A percentile compares a stretch with the other conserved stretches of the same genome.
Conservation (phyloP, 2,797 vertebrate species). For the Lithobates sylvaticus region DNA sequence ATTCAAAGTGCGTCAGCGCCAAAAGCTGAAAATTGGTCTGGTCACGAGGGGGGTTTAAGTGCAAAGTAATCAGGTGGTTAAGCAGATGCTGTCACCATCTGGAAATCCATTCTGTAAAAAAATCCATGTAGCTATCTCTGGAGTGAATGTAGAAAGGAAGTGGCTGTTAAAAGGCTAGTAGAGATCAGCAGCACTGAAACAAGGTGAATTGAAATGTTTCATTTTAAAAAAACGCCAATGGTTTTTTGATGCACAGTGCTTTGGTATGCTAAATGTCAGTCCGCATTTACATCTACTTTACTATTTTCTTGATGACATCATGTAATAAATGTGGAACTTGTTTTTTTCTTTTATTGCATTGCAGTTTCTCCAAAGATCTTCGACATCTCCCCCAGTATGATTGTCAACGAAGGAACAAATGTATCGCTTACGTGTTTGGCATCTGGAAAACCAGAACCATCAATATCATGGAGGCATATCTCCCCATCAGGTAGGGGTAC, state of each 20-base stretch:
- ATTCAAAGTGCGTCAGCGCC: too few relatives aligned
- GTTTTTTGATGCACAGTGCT: too few relatives aligned
- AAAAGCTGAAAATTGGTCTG: too few relatives aligned
- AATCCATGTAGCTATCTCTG: too few relatives aligned
- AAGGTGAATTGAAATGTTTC: too few relatives aligned
- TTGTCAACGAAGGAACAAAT: slow-evolving; percentile 95
- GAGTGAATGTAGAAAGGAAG: too few relatives aligned
- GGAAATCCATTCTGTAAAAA: background rate
- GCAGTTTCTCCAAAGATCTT: slow-evolving; percentile 97
- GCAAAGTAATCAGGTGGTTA: too few relatives aligned
- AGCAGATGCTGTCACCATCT: background rate
- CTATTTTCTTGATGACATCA: background rate
- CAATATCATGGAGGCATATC: slow-evolving; percentile 97
- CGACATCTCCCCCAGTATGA: slow-evolving; percentile 90
- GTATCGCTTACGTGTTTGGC: slow-evolving; percentile 94
- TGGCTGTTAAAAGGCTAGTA: too few relatives aligned
- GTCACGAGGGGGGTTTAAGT: too few relatives aligned
- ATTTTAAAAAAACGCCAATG: too few relatives aligned
- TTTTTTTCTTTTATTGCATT: slow-evolving; percentile 41
- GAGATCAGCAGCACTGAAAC: too few relatives aligned
- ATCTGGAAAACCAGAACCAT: slow-evolving; percentile 94
- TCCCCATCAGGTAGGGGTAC: slow-evolving; percentile 89
- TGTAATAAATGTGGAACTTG: background rate
- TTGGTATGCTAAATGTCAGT: background rate
- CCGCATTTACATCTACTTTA: background rate